Base-by-base conservation (phyloP, 2,797 vertebrate genomes). In the Melanotaenia nigrans region DNA sequence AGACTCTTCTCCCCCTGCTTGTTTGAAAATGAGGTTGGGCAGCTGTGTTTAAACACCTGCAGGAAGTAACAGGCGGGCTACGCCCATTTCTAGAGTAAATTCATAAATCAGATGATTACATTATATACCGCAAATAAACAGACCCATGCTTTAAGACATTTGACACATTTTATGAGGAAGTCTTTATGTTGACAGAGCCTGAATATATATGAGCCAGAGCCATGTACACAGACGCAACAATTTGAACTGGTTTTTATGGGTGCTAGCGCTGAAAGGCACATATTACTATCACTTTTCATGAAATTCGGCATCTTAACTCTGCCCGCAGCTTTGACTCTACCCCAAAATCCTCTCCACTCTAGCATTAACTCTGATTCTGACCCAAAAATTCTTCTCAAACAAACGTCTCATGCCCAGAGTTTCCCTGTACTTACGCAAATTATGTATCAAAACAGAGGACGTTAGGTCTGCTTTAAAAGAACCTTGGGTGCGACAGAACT, bases 21-120 rank as follows among this genome's bases (percentile, higher is more conserved):
- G 63, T 59, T 60, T 59, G 13, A 66, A 32, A 57, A 64, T 10
- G 18, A 64, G 32, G 35, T 20, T 56, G 35, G 42, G 38, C 5
- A 0, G 61, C 6, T 5, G 30, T 40, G 14, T 54, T 32, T 42
- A 35, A 5, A 60, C 28, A 49, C 58, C 30, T 58, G 53, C 13
- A 25, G 30, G 65, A 68, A 24, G 40, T 49, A 47, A 58, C 33
- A 33, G 1, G n/a, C 42, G 22, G 10, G 20, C 30, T 22, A 5
- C 5, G 30, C 13, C 25, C 25, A 16, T 28, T 25, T 24, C 13
- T 38, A 54, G n/a, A n/a, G 53, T 40, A 73, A 60, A 64, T 36
- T 5, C 12, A 25, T 42, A 59, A 42, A 54, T 51, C 45, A 59
- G 33, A 24, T 60, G 32, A 35, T 11, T 53, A 38, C 11, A 4